A percentile compares a stretch with the other conserved stretches of the same genome.
Conservation (phyloP, 2,888 invertebrate species). For the Eurytoma adleriae region DNA sequence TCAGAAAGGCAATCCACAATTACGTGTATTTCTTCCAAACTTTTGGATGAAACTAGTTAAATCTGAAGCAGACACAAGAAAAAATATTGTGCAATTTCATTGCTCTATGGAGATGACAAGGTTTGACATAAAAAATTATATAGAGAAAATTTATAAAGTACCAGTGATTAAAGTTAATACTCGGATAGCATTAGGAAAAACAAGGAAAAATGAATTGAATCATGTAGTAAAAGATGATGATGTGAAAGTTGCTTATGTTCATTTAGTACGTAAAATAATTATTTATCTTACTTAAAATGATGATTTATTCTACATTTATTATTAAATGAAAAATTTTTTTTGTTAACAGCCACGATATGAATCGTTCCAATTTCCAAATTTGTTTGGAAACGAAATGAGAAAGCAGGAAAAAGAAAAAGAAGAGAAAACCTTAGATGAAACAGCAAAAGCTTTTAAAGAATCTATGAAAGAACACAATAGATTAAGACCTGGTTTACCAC, state of each 20-base stretch:
- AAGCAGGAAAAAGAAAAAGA: conserved; percentile 79
- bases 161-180: conserved; percentile 88
- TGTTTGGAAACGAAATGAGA: conserved; percentile 79
- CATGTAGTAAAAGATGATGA: conserved; percentile 90
- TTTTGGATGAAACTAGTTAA: conserved; percentile 97
- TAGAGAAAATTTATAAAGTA: conserved; percentile 96
- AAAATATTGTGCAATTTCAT: conserved; percentile 90
- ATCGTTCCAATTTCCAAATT: conserved; percentile 86
- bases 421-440: conserved; percentile 80
- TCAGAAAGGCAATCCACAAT: conserved; percentile 95
- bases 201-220: conserved; percentile 80
- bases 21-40: conserved; percentile 94
- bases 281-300: not conserved
- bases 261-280: conserved; percentile 80
- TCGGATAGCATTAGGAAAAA: conserved; percentile 84
- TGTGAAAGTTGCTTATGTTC: conserved; percentile 87
- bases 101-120: conserved; percentile 97
- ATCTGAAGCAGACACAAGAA: conserved; percentile 82
- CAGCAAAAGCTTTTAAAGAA: conserved; percentile 80
- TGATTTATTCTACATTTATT: conserved; percentile 2
- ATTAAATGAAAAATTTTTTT: not conserved
- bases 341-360: conserved; percentile 80
- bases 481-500: conserved; percentile 85
- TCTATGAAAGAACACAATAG: conserved; percentile 81
- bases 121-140: conserved; percentile 92